Evolutionary conservation across 2,797 vertebrate genomes (phyloP), one percentile per base, ranked within the genome.

Genomic region (Synaphobranchus kaupii): DNA sequence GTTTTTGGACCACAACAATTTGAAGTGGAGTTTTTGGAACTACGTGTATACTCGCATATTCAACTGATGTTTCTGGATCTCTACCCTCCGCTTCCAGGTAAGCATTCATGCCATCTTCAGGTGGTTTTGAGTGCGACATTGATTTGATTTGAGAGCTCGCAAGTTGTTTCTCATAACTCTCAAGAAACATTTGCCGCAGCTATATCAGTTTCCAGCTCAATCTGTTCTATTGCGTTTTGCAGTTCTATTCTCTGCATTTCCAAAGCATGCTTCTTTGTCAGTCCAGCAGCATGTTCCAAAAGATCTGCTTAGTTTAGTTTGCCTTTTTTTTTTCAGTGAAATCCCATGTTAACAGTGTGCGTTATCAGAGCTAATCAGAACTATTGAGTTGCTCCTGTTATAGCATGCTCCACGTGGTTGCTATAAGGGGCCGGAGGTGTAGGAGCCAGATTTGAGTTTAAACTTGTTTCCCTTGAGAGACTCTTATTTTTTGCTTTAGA

Each of bases 381-480:
- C 85, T 96, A 97, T 92, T 97, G 96, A 56, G 94, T 93, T 80
- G 92, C 94, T 91, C 96, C 96, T 88, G n/a, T n/a, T n/a, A n/a
- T n/a, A n/a, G n/a, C n/a, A n/a, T n/a, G n/a, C n/a, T n/a, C n/a
- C n/a, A n/a, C n/a, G n/a, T n/a, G n/a, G n/a, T n/a, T n/a, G n/a
- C n/a, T n/a, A n/a, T n/a, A n/a, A n/a, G n/a, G n/a, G n/a, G n/a
- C n/a, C n/a, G n/a, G n/a, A n/a, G n/a, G n/a, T n/a, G n/a, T n/a
- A n/a, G n/a, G n/a, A n/a, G n/a, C n/a, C n/a, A n/a, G n/a, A n/a
- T n/a, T n/a, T n/a, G n/a, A n/a, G n/a, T n/a, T n/a, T n/a, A n/a
- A n/a, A n/a, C n/a, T n/a, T n/a, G n/a, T n/a, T n/a, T n/a, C n/a
- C n/a, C n/a, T n/a, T n/a, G n/a, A n/a, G n/a, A n/a, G n/a, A n/a